phyloP scores from a whole-genome alignment of 2,113 vertebrate species.

The Gadus chalcogrammus region DNA sequence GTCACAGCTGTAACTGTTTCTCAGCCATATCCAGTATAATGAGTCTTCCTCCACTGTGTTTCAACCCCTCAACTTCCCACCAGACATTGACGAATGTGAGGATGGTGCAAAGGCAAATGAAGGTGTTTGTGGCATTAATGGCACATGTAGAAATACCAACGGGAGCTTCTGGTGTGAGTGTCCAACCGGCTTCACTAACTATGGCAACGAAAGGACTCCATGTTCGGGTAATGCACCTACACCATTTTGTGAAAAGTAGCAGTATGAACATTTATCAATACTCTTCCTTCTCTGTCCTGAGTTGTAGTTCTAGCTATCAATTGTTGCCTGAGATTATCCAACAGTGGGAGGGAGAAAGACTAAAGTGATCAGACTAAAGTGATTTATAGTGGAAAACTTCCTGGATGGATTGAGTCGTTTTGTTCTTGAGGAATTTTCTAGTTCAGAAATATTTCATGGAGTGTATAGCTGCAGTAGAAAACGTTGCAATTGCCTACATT shows the following conservation, averaged over 20 bases:
- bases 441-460: too few relatives aligned
- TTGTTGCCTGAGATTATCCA: too few relatives aligned
- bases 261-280: neutral
- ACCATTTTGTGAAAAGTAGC: neutral
- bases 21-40: neutral
- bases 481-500: too few relatives aligned
- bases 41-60: neutral
- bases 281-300: too few relatives aligned
- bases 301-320: too few relatives aligned
- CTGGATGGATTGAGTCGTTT: too few relatives aligned
- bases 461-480: too few relatives aligned
- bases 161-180: constrained; percentile 67
- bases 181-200: constrained; percentile 60
- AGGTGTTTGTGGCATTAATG: constrained; percentile 53
- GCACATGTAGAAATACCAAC: constrained; percentile 45
- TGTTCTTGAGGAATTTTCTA: too few relatives aligned
- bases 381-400: too few relatives aligned
- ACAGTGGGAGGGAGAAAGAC: too few relatives aligned
- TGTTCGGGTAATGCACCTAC: constrained; percentile 58
- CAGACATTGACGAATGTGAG: constrained; percentile 68
- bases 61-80: neutral
- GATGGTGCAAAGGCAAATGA: accelerated
- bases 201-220: constrained; percentile 35
- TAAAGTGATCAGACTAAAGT: too few relatives aligned
- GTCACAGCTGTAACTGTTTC: neutral